Base-by-base conservation (phyloP, 2,113 vertebrate genomes). In the Nycticebus coucang region DNA sequence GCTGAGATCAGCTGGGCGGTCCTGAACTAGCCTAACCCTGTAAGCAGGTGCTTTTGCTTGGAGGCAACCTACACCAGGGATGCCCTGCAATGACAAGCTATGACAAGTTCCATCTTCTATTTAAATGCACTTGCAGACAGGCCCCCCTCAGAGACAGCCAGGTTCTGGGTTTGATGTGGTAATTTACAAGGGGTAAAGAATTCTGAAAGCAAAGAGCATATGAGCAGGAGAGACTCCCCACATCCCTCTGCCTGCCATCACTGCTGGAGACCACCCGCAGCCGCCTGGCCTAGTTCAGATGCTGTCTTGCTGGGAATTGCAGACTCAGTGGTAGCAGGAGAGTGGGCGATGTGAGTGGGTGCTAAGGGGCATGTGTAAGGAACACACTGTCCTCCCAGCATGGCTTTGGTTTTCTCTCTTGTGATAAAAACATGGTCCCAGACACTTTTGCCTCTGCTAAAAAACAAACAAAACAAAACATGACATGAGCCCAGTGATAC, bases 1-100 rank as follows among this genome's bases (percentile, higher is more conserved):
- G 1, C 62, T 22, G 4, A 41, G 11, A 2, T 0, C 59, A 7
- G 35, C 19, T 17, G 6, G 15, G 12, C 0, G 0, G 21, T 30
- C 62, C 30, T 1, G 2, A 22, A 28, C 4, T 24, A 12, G 55
- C 1, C 1, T 14, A 28, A 77, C 26, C 17, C 3, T 4, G 0
- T 0, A 5, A 19, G n/a, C 28, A 6, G 5, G 7, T 19, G 9
- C 14, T 7, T 30, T 37, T 17, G 35, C 62, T 53, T 37, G 2
- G 8, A 26, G 24, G 10, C 24, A 35, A 62, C 24, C 45, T 7
- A 0, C 57, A n/a, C n/a, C 15, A 26, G 66, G 57, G 64, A 10
- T 26, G n/a, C 55, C 45, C 87, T 12, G 0, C 22, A 1, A 41
- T 17, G 41, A 82, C 33, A 37, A 30, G 19, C 60, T 19, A 4